Percentiles rank a stretch among this genome's conserved stretches.
These are phyloP conservation scores for Metacarcinus magister DNA, from an alignment of 2,888 invertebrate species.

Conservation along the genomic window DNA sequence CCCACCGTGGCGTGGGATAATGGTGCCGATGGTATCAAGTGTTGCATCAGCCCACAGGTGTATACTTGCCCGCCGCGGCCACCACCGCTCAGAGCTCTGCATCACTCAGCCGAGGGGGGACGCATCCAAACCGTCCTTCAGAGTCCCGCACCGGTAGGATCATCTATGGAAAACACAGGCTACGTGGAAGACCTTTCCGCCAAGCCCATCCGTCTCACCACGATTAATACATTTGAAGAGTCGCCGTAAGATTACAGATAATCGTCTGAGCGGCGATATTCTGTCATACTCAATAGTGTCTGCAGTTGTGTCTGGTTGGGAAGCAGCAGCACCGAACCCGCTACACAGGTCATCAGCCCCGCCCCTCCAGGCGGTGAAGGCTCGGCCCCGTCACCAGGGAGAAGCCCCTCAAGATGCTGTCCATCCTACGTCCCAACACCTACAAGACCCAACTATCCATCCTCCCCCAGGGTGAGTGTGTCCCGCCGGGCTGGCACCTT, in stretches of 20 bases:
- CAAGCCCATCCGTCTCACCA: conserved; percentile 70
- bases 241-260: conserved; percentile 60
- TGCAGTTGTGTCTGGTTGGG: background rate
- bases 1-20: background rate
- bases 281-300: background rate
- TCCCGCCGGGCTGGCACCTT: background rate
- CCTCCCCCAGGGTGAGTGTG: conserved; percentile 79
- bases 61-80: conserved; percentile 40
- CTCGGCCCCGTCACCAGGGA: background rate
- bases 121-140: conserved; percentile 56
- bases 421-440: conserved; percentile 81
- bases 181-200: conserved; percentile 57
- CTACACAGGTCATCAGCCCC: conserved; percentile 44
- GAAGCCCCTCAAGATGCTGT: conserved; percentile 70
- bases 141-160: conserved; percentile 43
- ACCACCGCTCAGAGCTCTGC: conserved; percentile 64
- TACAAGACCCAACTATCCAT: conserved; percentile 79
- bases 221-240: conserved; percentile 79
- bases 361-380: conserved; percentile 43
- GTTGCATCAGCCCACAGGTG: conserved; percentile 69
- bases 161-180: conserved; percentile 78
- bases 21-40: background rate
- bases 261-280: conserved; percentile 31
- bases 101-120: conserved; percentile 68
- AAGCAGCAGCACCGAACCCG: background rate